Base-by-base conservation (phyloP, 2,113 vertebrate species). In the Atractosteus spatula region DNA sequence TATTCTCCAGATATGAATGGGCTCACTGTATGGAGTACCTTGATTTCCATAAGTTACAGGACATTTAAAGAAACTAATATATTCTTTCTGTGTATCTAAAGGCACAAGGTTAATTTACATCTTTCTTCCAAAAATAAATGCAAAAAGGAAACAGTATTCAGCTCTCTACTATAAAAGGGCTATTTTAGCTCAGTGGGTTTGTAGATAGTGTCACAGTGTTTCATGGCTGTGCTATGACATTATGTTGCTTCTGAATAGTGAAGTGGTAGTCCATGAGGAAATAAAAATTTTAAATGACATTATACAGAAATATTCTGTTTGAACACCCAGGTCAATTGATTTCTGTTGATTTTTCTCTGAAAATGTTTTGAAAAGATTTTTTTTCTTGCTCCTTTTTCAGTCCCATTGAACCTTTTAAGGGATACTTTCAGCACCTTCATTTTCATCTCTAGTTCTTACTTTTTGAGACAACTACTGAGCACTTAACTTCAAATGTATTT, bases 41-140 rank as follows among this genome's bases (percentile, higher is more conserved):
- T 42, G 17, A 57, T 47, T 71, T 13, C 7, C 66, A 72, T 5
- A 17, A 62, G 86, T 83, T 78, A 83, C 74, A 83, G 75, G 72
- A 81, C 82, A 84, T 75, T 86, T 79, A 83, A 85, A 89, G 84
- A 86, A 82, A 80, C 83, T 85, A 87, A 78, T 85, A 86, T 57
- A 71, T 71, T 59, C 69, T 90, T 91, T 86, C 86, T 84, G 81
- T 78, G 74, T n/a, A 74, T 71, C 77, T 43, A 67, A 77, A 87
- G 66, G 80, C 75, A 45, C 77, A 83, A 79, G 85, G 83, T 81
- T 74, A 51, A 70, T 74, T 70, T 66, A 69, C 62, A 70, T 56
- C 69, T 74, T 70, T 74, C 59, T 65, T 70, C 62, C 68, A 55
- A 74, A 74, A 74, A 70, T 74, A 74, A 73, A 44, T 62, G 63